Percentiles rank a stretch among this genome's conserved stretches.
Conservation (phyloP, 1,140 invertebrate genomes). For the Onthophagus taurus region DNA sequence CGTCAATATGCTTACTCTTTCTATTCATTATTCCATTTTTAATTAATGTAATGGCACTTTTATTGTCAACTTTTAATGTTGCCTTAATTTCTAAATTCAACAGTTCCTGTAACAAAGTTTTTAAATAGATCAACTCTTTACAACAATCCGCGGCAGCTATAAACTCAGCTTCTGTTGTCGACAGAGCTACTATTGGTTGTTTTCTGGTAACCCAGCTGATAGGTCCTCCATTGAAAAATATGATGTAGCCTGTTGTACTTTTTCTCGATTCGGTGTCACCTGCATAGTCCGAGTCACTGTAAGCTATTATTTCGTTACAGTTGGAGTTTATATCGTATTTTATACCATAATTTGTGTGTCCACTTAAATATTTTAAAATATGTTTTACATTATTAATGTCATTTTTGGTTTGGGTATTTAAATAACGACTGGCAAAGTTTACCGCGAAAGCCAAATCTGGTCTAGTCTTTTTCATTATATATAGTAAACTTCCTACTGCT, state of each 20-base stretch:
- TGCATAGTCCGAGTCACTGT: constrained; percentile 34
- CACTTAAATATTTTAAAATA: constrained; percentile 38
- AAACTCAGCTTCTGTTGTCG: constrained; percentile 34
- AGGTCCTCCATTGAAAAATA: constrained; percentile 26
- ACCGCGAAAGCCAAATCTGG: constrained; percentile 40
- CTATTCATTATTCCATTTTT: no score
- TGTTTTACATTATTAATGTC: constrained; percentile 34
- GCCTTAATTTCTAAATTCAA: no score
- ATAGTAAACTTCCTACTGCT: constrained; percentile 35
- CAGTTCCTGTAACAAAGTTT: neutral
- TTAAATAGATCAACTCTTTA: constrained; percentile 17
- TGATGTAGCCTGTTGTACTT: constrained; percentile 34
- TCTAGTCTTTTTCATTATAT: constrained; percentile 29
- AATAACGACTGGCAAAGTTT: constrained; percentile 23
- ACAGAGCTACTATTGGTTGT: constrained; percentile 28
- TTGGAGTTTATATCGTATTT: constrained; percentile 12
- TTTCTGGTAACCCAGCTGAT: constrained; percentile 28
- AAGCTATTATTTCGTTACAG: constrained; percentile 18
- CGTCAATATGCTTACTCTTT: no score
- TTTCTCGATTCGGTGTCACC: constrained; percentile 26
- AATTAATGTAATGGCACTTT: no score
- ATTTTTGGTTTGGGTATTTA: constrained; percentile 17
- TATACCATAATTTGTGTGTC: constrained; percentile 31
- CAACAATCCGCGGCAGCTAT: constrained; percentile 24
- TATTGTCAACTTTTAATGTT: no score